Base-by-base conservation (phyloP, 2,888 invertebrate species). In the Sialis fuliginosa region DNA sequence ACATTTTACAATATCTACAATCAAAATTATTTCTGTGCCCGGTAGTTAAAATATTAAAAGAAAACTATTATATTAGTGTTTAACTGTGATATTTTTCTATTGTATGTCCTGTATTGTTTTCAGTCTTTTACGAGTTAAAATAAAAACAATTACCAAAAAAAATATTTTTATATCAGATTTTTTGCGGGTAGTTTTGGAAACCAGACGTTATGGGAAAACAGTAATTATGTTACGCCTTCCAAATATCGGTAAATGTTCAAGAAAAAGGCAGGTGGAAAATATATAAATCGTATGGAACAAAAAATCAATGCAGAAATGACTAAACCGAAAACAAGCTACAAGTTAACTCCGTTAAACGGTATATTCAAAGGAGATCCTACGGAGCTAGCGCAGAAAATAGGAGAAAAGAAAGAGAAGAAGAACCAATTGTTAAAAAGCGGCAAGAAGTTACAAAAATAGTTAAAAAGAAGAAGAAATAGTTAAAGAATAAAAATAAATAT, bases 101-200 rank as follows among this genome's bases (percentile, higher is more conserved):
- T n/a, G n/a, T n/a, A n/a, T n/a, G n/a, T n/a, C n/a, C n/a, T n/a
- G n/a, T n/a, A n/a, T n/a, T n/a, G n/a, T n/a, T n/a, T n/a, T n/a
- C n/a, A n/a, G n/a, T n/a, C n/a, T n/a, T n/a, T n/a, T n/a, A n/a
- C n/a, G n/a, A n/a, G n/a, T n/a, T n/a, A n/a, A n/a, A n/a, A n/a
- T n/a, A n/a, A n/a, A n/a, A n/a, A n/a, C n/a, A n/a, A n/a, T n/a
- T n/a, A n/a, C n/a, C n/a, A n/a, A n/a, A 22, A 22, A 22, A 22
- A 2, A 22, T 22, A n/a, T 22, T 22, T 22, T 22, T 22, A 22
- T 72, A 74, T 39, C 70, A 85, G 63, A 87, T 97, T 98, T 60
- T 98, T 98, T 69, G 81, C 82, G 47, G 88, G 87, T 5, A 95
- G 96, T 58, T 98, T 98, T 69, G 83, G 87, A 49, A 97, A 96